A percentile compares a stretch with the other conserved stretches of the same genome.
These are phyloP conservation scores for Phymastichus coffea DNA, from an alignment of 1,140 invertebrate species.

Conservation along the genomic window DNA sequence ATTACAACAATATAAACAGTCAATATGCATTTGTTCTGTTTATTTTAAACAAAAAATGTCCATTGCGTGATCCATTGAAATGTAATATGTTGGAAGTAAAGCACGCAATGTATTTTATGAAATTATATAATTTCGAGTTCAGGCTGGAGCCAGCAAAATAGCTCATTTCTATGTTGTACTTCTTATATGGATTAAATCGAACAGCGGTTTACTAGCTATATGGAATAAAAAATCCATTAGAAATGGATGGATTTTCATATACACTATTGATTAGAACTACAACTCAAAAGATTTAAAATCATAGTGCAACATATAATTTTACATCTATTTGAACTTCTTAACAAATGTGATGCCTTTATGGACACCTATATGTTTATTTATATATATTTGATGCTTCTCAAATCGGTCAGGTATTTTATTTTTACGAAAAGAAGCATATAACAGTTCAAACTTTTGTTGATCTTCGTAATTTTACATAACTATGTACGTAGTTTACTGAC, in stretches of 20 bases:
- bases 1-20: conserved; percentile 46
- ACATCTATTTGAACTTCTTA: conserved; percentile 6
- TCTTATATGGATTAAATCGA: conserved; percentile 27
- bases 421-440: not conserved
- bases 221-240: conserved; percentile 20
- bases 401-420: no score
- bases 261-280: conserved; percentile 5
- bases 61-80: no score
- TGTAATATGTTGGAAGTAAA: no score
- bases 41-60: no score
- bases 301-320: conserved; percentile 10
- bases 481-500: not conserved
- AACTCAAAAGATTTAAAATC: conserved; percentile 12
- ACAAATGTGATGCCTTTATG: no score
- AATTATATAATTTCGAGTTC: not conserved
- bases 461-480: conserved; percentile 1
- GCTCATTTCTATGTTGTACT: conserved; percentile 1
- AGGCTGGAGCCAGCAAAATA: not conserved
- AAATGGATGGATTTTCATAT: conserved; percentile 22
- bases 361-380: no score
- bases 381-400: no score
- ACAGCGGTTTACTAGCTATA: conserved; percentile 22
- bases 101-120: not conserved
- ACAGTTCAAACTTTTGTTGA: not conserved
- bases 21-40: conserved; percentile 27